Percentiles rank a stretch among this genome's conserved stretches.
phyloP scores from a whole-genome alignment of 1,140 invertebrate species.

The Atta colombica region DNA sequence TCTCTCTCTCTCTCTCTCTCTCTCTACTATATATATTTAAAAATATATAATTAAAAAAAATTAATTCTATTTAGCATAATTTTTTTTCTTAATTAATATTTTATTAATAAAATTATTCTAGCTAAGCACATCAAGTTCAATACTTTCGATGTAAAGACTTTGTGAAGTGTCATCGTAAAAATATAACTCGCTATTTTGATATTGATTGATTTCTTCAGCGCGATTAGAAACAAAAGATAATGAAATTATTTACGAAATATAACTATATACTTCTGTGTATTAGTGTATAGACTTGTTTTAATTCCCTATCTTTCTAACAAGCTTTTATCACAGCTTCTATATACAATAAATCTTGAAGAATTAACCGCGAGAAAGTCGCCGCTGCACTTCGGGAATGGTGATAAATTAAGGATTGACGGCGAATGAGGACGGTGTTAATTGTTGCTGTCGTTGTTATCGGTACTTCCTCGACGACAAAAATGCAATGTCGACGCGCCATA shows the following conservation, averaged over 20 bases:
- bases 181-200: background rate
- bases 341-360: conserved; percentile 24
- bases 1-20: background rate
- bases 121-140: background rate
- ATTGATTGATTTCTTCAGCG: background rate
- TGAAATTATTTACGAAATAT: background rate
- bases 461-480: conserved; percentile 31
- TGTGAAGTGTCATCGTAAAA: background rate
- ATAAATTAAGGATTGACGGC: conserved; percentile 67
- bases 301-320: background rate
- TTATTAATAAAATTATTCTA: background rate
- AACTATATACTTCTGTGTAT: background rate
- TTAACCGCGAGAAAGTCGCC: conserved; percentile 68
- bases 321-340: background rate
- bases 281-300: background rate
- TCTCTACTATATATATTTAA: background rate
- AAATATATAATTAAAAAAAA: background rate
- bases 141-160: background rate
- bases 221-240: background rate
- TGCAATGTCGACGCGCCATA: conserved; percentile 3
- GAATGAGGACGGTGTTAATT: conserved; percentile 36
- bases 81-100: background rate
- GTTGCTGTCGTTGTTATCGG: conserved; percentile 40
- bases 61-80: background rate
- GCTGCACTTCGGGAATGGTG: background rate